Conservation (phyloP, 2,888 invertebrate species). For the Lepas anatifera region DNA sequence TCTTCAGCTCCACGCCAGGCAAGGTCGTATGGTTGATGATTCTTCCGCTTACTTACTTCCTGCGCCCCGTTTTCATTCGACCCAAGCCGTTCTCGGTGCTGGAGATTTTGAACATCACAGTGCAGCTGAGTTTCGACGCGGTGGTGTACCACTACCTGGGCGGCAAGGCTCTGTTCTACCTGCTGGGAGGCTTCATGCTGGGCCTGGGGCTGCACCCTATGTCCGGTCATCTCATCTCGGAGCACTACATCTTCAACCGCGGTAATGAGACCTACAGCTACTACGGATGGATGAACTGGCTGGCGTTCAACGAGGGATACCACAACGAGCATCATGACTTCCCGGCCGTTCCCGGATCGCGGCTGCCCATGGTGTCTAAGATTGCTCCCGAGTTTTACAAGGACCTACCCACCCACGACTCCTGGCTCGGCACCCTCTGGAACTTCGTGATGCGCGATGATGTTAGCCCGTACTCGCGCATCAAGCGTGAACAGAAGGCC, state of each 20-base stretch:
- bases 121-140: conserved; percentile 75
- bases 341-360: conserved; percentile 88
- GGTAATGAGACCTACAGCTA: conserved; percentile 97
- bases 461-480: conserved; percentile 89
- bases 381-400: conserved; percentile 95
- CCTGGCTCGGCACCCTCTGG: conserved; percentile 84
- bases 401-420: conserved; percentile 79
- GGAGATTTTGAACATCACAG: conserved; percentile 68
- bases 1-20: conserved; percentile 81
- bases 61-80: conserved; percentile 76
- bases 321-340: conserved; percentile 99
- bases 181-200: conserved; percentile 72
- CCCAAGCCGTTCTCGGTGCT: conserved; percentile 68
- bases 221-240: conserved; percentile 96
- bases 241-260: conserved; percentile 96
- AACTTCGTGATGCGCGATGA: conserved; percentile 92
- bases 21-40: conserved; percentile 85
- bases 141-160: conserved; percentile 61
- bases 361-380: conserved; percentile 78
- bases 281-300: conserved; percentile 89
- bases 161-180: conserved; percentile 67
- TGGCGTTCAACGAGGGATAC: conserved; percentile 98
- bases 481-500: conserved; percentile 47
- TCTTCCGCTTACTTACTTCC: conserved; percentile 90
- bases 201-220: conserved; percentile 97